Conservation (phyloP, 2,888 invertebrate species). For the Chirona hameri region DNA sequence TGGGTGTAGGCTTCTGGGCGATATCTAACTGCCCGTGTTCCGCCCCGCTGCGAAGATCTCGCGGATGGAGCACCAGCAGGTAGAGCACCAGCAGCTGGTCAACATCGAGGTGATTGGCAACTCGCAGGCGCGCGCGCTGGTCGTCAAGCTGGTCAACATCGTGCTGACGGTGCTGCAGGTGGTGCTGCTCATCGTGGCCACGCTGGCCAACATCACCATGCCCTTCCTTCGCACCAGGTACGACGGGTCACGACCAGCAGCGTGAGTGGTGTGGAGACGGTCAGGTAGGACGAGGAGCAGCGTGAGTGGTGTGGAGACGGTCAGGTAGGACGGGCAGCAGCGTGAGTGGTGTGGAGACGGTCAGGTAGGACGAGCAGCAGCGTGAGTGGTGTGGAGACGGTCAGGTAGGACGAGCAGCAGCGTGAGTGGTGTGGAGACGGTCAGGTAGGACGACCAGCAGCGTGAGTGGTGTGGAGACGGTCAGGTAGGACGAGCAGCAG, state of each 20-base stretch:
- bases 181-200: slow-evolving; percentile 82
- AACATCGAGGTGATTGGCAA: slow-evolving; percentile 83
- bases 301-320: too few species aligned
- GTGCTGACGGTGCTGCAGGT: slow-evolving; percentile 91
- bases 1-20: too few species aligned
- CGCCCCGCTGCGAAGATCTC: slow-evolving; percentile 63
- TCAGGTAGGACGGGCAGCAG: too few species aligned
- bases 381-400: too few species aligned
- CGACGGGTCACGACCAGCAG: slow-evolving; percentile 39
- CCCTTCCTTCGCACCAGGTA: slow-evolving; percentile 87
- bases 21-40: not conserved
- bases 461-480: too few species aligned
- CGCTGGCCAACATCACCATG: slow-evolving; percentile 88
- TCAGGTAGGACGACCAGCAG: too few species aligned
- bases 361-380: too few species aligned
- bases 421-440: too few species aligned
- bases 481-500: too few species aligned
- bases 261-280: slow-evolving; percentile 35
- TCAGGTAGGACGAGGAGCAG: too few species aligned
- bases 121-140: slow-evolving; percentile 82
- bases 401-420: too few species aligned
- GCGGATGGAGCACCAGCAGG: slow-evolving; percentile 88
- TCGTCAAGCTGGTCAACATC: slow-evolving; percentile 92
- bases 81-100: slow-evolving; percentile 81
- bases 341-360: too few species aligned